Base-by-base conservation (phyloP, 1,140 invertebrate genomes). In the Pectinophora gossypiella region DNA sequence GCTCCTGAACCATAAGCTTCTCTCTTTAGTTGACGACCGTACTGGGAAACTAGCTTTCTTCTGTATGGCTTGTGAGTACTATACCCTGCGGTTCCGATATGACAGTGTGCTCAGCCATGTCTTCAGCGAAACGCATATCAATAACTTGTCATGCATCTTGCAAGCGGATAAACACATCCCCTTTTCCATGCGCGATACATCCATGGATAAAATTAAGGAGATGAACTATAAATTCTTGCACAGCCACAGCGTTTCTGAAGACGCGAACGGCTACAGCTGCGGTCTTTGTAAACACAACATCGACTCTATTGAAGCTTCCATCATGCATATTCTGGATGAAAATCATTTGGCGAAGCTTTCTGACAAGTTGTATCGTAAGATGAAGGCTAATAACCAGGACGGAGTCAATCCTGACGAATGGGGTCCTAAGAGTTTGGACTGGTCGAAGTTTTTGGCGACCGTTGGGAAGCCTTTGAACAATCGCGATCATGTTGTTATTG, bases 1-100 rank as follows among this genome's bases (percentile, higher is more conserved):
- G 12, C 65, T 87, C 0, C 51, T 53, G n/a, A 74, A 81, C 47
- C 84, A 87, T 53, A 87, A 85, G 46, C 40, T 87, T 3, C 27
- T 87, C 32, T 73, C 78, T 0, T 54, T 87, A n/a, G 68, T 79
- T 6, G 84, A 87, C 43, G 84, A 87, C 43, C 68, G 84, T 18
- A 85, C 81, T 4, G 81, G 84, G 0, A 87, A 87, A 51, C 59
- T 83, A 0, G 84, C 84, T 0, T 87, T 85, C 49, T 87, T 87
- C 42, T 87, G 84, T 58, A 75, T 84, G 40, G 68, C 78, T 0
- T 87, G 84, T 44, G 84, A 85, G 59, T 87, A 84, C 52, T 87
- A 87, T 32, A 87, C 84, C 0, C 61, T 87, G 0, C 64, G 84
- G 44, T 87, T 87, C 58, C 68, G 75, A 21, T 87, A 87, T 32